Percentiles rank a stretch among this genome's conserved stretches.
These are phyloP conservation scores for Nomada fucata DNA, from an alignment of 2,888 invertebrate genomes.

Conservation along the genomic window DNA sequence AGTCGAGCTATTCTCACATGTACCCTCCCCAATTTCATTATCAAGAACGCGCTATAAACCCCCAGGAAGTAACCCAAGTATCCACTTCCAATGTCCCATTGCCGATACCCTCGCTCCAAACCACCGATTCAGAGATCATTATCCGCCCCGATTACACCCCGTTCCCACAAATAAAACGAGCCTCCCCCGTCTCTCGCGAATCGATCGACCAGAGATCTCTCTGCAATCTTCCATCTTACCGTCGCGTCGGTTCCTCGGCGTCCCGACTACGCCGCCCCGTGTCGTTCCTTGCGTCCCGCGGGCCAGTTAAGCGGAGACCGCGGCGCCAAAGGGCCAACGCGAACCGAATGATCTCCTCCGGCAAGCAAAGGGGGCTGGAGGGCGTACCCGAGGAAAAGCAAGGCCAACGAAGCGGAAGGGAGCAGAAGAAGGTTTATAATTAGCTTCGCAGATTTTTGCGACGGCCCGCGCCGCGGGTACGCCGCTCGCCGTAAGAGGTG, in stretches of 20 bases:
- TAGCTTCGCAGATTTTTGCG: conserved; percentile 56
- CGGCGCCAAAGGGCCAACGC: not conserved
- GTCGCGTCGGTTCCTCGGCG: no score
- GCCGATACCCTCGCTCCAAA: not conserved
- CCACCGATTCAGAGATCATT: not conserved
- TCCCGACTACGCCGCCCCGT: no score
- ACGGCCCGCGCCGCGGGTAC: conserved; percentile 21
- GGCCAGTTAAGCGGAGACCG: not conserved
- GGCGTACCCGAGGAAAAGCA: conserved; percentile 32
- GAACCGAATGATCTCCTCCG: conserved; percentile 8
- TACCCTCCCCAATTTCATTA: no score
- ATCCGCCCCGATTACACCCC: not conserved
- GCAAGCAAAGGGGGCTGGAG: not conserved
- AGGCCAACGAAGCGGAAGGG: conserved; percentile 38
- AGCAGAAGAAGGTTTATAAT: conserved; percentile 55
- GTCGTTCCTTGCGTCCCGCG: not conserved
- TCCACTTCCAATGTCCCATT: not conserved
- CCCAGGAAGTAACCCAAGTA: no score
- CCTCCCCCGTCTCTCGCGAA: not conserved
- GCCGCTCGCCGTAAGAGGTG: conserved; percentile 41
- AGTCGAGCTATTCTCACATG: no score
- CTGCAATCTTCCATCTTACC: not conserved
- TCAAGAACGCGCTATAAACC: no score
- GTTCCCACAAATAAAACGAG: not conserved
- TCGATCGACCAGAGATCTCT: conserved; percentile 4